Percentiles rank a stretch among this genome's conserved stretches.
phyloP scores from a whole-genome alignment of 2,113 vertebrate species.

The Motacilla tschutschensis region DNA sequence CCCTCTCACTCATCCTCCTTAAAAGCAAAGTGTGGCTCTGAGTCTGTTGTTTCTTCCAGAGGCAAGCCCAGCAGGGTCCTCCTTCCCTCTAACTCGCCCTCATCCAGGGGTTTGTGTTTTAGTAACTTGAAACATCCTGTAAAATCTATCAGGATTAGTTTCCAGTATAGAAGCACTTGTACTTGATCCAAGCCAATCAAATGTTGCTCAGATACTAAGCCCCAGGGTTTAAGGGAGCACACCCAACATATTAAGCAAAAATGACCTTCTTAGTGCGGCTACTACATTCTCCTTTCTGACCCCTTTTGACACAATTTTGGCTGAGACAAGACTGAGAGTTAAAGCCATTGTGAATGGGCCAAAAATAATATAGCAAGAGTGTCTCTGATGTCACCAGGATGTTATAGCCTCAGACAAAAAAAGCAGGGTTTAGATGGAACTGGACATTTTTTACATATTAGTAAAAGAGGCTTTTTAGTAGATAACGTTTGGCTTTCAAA shows the following conservation, averaged over 20 bases:
- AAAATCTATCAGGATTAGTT: constrained; percentile 52
- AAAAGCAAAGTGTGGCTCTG: background rate
- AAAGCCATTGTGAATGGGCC: constrained; percentile 17
- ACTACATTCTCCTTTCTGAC: constrained; percentile 33
- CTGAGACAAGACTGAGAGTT: constrained; percentile 9
- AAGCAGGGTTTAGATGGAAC: background rate
- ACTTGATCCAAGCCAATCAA: constrained; percentile 50
- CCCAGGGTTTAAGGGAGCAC: constrained; percentile 34
- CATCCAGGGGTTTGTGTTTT: background rate
- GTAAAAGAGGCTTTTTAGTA: background rate
- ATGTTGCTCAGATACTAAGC: constrained; percentile 16
- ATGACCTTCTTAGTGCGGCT: background rate
- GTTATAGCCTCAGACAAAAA: background rate
- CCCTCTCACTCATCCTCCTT: constrained; percentile 39
- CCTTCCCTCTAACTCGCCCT: background rate
- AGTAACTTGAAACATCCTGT: constrained; percentile 40
- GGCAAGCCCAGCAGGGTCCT: constrained; percentile 22
- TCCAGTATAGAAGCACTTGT: constrained; percentile 41
- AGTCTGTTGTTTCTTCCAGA: background rate
- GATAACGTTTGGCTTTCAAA: constrained; percentile 12
- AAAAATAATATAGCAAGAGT: constrained; percentile 33
- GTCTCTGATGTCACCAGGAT: constrained; percentile 20
- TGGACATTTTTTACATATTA: constrained; percentile 1
- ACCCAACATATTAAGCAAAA: constrained; percentile 44
- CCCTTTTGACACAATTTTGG: constrained; percentile 39